Percentiles rank a stretch among this genome's conserved stretches.
Evolutionary conservation across 2,113 vertebrate species (phyloP).

Genomic region (Abramis brama): DNA sequence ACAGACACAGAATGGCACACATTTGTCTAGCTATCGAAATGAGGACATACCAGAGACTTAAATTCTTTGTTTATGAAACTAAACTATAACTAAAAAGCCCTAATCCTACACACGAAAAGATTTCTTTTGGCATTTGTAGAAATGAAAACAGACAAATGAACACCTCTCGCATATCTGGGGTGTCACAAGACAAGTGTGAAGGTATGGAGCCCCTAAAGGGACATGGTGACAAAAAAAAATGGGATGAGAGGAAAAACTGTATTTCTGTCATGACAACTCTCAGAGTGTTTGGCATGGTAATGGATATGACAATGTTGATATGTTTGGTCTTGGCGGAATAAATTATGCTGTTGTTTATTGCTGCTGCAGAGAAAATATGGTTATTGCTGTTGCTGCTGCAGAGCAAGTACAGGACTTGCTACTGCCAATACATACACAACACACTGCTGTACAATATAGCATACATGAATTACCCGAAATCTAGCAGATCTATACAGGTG

Average conservation of each 20-base stretch:
- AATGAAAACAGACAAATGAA: neutral
- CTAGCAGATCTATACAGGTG: too few species aligned
- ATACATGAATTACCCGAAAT: too few species aligned
- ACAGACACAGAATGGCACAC: conserved; percentile 3
- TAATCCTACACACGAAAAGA: neutral
- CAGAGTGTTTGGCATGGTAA: too few species aligned
- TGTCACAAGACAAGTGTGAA: neutral
- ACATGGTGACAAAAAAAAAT: neutral
- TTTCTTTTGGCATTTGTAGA: neutral
- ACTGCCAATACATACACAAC: too few species aligned
- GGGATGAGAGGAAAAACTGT: neutral
- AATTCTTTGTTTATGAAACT: neutral
- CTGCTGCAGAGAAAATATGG: too few species aligned
- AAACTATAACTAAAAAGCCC: neutral
- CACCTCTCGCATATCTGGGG: neutral
- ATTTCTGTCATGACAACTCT: neutral
- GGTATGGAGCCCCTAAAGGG: neutral
- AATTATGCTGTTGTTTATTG: too few species aligned
- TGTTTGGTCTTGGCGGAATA: too few species aligned
- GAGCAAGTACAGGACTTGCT: too few species aligned
- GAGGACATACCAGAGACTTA: neutral
- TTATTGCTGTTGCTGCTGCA: too few species aligned
- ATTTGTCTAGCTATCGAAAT: neutral
- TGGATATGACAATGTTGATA: too few species aligned
- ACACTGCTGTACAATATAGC: too few species aligned